Conservation (phyloP, 2,113 vertebrate species). For the Suricata suricatta region DNA sequence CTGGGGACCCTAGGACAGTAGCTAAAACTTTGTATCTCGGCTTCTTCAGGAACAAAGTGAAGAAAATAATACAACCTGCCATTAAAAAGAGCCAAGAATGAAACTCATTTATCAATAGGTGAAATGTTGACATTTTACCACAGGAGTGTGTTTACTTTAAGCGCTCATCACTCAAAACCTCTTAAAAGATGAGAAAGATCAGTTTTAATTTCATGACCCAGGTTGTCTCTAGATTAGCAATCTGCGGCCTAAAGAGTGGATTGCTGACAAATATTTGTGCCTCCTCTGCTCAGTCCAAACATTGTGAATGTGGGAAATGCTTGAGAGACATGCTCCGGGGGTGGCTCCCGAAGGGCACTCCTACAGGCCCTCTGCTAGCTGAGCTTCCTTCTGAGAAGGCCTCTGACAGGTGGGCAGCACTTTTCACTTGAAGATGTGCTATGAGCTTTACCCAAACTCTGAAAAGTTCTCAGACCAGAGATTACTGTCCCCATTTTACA, state of each 20-base stretch:
- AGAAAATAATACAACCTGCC: neutral
- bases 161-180: neutral
- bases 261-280: neutral
- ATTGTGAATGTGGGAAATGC: neutral
- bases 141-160: neutral
- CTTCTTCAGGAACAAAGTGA: slow-evolving; percentile 5
- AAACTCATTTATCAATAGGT: neutral
- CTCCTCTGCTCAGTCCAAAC: neutral
- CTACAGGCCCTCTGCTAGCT: neutral
- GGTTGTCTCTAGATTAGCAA: neutral
- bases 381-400: neutral
- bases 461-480: slow-evolving; percentile 10
- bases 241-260: neutral
- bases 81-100: neutral
- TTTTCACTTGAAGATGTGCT: neutral
- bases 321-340: neutral
- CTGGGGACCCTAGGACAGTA: neutral
- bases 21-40: neutral
- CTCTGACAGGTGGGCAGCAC: neutral
- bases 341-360: neutral
- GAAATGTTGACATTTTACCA: neutral
- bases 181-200: neutral
- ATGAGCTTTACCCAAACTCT: neutral
- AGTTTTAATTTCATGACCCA: neutral
- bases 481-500: slow-evolving; percentile 68